These are phyloP conservation scores for Bedellia somnulentella DNA, from an alignment of 2,888 invertebrate species.

Conservation along the genomic window DNA sequence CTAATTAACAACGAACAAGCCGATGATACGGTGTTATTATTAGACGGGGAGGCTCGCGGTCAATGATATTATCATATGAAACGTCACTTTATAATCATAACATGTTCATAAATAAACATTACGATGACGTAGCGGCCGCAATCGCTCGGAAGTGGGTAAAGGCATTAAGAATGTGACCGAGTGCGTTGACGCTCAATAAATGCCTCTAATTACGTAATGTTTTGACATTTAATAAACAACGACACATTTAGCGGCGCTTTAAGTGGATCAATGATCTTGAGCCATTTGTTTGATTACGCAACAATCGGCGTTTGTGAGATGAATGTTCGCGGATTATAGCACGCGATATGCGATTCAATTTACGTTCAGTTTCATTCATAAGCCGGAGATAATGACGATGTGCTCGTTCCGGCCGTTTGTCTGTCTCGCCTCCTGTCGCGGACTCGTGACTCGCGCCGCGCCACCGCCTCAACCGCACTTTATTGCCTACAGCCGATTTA, in stretches of 20 bases:
- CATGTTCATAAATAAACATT: conserved; percentile 49
- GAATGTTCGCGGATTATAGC: conserved; percentile 59
- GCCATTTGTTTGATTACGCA: conserved; percentile 52
- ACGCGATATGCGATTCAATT: conserved; percentile 60
- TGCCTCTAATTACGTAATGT: conserved; percentile 48
- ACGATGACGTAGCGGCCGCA: conserved; percentile 28
- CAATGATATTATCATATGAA: conserved; percentile 47
- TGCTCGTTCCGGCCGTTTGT: conserved; percentile 41
- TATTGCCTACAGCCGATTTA: background rate
- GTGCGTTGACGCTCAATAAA: conserved; percentile 31
- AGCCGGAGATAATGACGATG: conserved; percentile 46
- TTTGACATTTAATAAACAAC: conserved; percentile 51
- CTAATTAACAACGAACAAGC: conserved; percentile 51
- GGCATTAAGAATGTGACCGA: conserved; percentile 20
- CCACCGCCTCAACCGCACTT: background rate
- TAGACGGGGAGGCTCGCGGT: conserved; percentile 46
- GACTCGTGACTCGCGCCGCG: conserved; percentile 1
- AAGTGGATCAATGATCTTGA: conserved; percentile 62
- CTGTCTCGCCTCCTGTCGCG: conserved; percentile 26
- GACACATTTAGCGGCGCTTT: conserved; percentile 56
- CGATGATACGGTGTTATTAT: conserved; percentile 49
- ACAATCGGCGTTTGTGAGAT: conserved; percentile 57
- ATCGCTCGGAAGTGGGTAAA: conserved; percentile 13
- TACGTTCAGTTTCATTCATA: conserved; percentile 59
- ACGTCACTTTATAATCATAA: conserved; percentile 59